phyloP scores from a whole-genome alignment of 2,113 vertebrate genomes.

The Xenus cinereus region DNA sequence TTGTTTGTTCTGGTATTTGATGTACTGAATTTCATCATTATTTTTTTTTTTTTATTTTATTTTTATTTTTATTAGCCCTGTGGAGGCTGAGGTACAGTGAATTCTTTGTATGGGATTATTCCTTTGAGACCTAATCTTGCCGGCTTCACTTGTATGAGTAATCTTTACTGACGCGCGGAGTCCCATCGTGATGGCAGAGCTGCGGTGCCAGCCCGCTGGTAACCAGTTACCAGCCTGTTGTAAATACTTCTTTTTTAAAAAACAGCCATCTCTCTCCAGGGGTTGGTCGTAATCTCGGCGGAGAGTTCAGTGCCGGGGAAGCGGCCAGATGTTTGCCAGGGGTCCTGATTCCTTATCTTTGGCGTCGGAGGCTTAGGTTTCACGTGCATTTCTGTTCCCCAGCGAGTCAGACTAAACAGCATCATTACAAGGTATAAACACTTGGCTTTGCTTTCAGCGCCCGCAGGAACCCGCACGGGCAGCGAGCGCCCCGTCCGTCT shows the following conservation, averaged over 20 bases:
- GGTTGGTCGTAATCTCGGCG: background rate
- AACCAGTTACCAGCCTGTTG: background rate
- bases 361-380: conserved; percentile 44
- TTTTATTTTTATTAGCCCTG: background rate
- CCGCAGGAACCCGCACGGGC: background rate
- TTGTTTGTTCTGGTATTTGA: conserved; percentile 52
- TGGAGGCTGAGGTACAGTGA: conserved; percentile 54
- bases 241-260: background rate
- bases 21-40: conserved; percentile 10
- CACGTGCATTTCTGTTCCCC: conserved; percentile 26
- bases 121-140: conserved; percentile 54
- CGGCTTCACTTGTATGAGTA: conserved; percentile 1
- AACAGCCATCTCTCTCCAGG: background rate
- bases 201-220: background rate
- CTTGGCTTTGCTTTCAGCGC: conserved; percentile 14
- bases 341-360: conserved; percentile 25
- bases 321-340: conserved; percentile 49
- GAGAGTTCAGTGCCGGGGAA: background rate
- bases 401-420: conserved; percentile 65
- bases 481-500: background rate
- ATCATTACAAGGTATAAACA: conserved; percentile 51
- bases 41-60: no score
- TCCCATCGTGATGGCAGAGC: background rate
- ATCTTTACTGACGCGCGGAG: background rate
- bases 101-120: conserved; percentile 58